phyloP scores from a whole-genome alignment of 2,888 invertebrate genomes.

The Zygaena filipendulae region DNA sequence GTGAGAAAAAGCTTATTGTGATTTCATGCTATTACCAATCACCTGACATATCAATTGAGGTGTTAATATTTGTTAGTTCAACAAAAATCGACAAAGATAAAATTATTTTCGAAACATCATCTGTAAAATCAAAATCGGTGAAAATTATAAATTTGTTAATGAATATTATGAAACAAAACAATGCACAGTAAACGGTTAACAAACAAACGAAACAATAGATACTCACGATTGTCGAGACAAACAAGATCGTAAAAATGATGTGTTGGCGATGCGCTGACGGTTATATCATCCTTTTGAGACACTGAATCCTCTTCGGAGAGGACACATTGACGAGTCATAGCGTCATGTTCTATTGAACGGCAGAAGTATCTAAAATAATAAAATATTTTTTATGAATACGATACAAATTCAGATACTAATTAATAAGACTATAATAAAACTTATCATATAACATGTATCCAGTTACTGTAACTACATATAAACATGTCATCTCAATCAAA shows the following conservation, averaged over 20 bases:
- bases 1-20: conserved; percentile 53
- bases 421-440: too few species aligned
- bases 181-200: too few species aligned
- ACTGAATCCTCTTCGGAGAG: conserved; percentile 92
- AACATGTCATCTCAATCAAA: too few species aligned
- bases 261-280: conserved; percentile 84
- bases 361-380: conserved; percentile 75
- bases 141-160: conserved; percentile 4
- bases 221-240: conserved; percentile 91
- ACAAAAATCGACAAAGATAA: conserved; percentile 2
- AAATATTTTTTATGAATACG: conserved; percentile 1
- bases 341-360: conserved; percentile 90
- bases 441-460: too few species aligned
- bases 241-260: conserved; percentile 91
- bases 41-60: conserved; percentile 10
- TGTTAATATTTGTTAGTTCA: conserved; percentile 6
- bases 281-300: conserved; percentile 88
- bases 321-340: conserved; percentile 87
- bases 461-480: too few species aligned
- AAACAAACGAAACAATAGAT: conserved; percentile 27
- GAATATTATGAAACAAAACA: conserved; percentile 2
- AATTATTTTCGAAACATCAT: not conserved
- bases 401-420: too few species aligned
- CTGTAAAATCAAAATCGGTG: not conserved
- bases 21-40: conserved; percentile 31